Evolutionary conservation across 2,113 vertebrate genomes (phyloP), one percentile per base, ranked within the genome.

Genomic region (Podarcis muralis): DNA sequence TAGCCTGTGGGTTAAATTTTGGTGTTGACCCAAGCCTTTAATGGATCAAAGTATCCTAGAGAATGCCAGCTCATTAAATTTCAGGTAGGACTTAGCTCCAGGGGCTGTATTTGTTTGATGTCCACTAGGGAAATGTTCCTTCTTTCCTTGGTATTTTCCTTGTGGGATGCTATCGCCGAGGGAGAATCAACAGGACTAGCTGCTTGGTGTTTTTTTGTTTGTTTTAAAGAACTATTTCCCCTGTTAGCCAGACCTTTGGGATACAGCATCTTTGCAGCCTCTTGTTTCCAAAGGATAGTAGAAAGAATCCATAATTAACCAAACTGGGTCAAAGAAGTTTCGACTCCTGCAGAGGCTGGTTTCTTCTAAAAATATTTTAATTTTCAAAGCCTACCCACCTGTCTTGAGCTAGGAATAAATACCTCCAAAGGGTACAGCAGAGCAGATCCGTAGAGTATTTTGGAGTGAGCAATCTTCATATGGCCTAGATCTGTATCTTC

Each of bases 401-500:
- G 86, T 77, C 87, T 91, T 94, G 92, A 92, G 86, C 92, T 89
- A 91, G 72, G 89, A 88, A 90, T 89, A 93, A 95, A 90, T 95
- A 96, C 85, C 89, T 96, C 93, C 48, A n/a, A 75, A 93, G 81
- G 85, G 65, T 91, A 95, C 92, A 95, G 93, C 90, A 93, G 94
- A 91, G 91, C 93, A 91, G 93, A 94, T 96, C 92, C 48, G 72
- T 93, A 89, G 96, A 95, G 94, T 94, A 95, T 92, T 95, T 93
- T 96, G 92, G 94, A 95, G 95, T 92, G 91, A 97, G 93, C 95
- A 95, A 95, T 90, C 93, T 95, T 97, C 76, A 27, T 93, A 83
- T 96, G 97, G 96, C 96, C 96, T 95, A 96, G 94, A 96, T 97
- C 96, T 96, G 94, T 94, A 93, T 95, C 95, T 97, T 97, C 93